Evolutionary conservation across 2,888 invertebrate genomes (phyloP), one percentile per base, ranked within the genome.

Genomic region (Schizaphis graminum): DNA sequence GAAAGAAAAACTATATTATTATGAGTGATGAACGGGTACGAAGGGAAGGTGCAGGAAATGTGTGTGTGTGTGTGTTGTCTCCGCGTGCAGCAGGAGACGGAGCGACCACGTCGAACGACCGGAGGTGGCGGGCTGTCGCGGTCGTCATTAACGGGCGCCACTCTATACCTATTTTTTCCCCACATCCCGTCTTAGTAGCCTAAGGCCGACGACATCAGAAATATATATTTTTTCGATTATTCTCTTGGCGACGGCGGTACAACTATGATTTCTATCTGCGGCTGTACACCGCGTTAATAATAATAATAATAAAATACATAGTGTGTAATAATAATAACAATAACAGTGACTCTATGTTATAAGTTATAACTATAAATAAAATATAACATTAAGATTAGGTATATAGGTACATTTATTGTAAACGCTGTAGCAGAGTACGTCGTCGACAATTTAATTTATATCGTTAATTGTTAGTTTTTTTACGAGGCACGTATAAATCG

Each of bases 101-200:
- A 56, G 44, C 61, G 61, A 85, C n/a, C 87, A 61, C 57, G 47
- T 61, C 67, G 86, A 85, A 61, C 49, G 87, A 61, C 86, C 56
- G 57, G 77, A 35, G 77, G 92, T 61, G 86, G 57, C 87, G 86
- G 87, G 87, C 26, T 57, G 57, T 61, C 28, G 53, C 49, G 57
- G 44, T n/a, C 44, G 85, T 91, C 61, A 89, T 89, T 87, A 89
- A 56, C 44, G 92, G 92, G 92, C 92, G 92, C 92, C 92, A 89
- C 92, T 89, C 28, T 89, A 77, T 88, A 67, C 44, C 41, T 41
- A 84, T 35, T 88, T 89, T 57, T 61, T 47, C 57, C 44, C 53
- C 28, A 21, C 10, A 41, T n/a, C 77, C 77, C 56, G 49, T 49
- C 49, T 47, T 56, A 13, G 41, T 44, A 53, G 84, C 91, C 84